These are phyloP conservation scores for Anas capensis DNA, from an alignment of 2,797 vertebrate species.

Conservation along the genomic window DNA sequence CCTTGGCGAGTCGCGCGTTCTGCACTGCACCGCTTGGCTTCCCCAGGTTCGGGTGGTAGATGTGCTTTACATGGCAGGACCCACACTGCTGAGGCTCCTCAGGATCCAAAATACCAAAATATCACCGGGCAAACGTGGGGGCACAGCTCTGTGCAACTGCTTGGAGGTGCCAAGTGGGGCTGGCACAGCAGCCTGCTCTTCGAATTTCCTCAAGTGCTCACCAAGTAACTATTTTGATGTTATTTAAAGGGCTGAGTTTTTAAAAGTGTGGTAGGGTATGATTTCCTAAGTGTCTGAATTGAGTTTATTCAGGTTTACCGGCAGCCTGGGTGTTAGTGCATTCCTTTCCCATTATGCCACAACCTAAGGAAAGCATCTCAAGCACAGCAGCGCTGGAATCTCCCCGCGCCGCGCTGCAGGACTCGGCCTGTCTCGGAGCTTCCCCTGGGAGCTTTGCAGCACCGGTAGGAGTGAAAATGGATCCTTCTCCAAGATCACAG, in stretches of 20 bases:
- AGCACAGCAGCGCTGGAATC: neutral
- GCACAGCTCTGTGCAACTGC: neutral
- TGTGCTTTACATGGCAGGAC: rapidly evolving
- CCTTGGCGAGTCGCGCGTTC: neutral
- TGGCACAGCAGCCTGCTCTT: neutral
- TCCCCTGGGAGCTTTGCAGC: conserved; percentile 24
- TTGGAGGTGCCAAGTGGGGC: neutral
- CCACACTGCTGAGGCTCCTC: too few species aligned
- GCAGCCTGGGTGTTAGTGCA: neutral
- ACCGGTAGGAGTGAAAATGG: neutral
- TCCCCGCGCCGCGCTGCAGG: neutral
- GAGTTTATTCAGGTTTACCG: conserved; percentile 26
- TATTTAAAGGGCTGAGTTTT: neutral
- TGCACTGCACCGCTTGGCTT: neutral
- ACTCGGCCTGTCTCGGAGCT: conserved; percentile 2
- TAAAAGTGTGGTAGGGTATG: neutral
- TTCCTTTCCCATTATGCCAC: conserved; percentile 13
- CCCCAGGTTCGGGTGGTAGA: neutral
- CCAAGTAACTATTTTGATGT: neutral
- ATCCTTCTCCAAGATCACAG: neutral
- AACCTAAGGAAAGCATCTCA: conserved; percentile 22
- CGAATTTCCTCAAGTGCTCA: neutral
- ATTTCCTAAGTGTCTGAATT: neutral
- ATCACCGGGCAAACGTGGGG: neutral
- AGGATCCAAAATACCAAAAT: too few species aligned